phyloP scores from a whole-genome alignment of 2,113 vertebrate species.

The Mixornis gularis region DNA sequence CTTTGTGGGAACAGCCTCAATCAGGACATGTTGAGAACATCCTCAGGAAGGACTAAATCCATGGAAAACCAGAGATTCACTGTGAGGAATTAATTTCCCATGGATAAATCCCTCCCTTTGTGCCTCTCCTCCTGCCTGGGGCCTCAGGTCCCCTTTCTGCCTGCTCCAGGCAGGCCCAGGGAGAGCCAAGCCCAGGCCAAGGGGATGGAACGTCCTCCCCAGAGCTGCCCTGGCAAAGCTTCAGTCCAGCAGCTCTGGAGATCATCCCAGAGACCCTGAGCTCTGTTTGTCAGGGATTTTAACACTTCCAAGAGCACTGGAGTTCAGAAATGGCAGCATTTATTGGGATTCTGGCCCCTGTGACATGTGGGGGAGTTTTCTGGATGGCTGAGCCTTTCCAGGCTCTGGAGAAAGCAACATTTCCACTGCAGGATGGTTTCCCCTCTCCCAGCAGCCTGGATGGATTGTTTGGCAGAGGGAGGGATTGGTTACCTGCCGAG shows the following conservation, averaged over 20 bases:
- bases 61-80: background rate
- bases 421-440: background rate
- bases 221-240: background rate
- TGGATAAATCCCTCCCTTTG: background rate
- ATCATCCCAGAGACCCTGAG: background rate
- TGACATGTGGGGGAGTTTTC: rapidly evolving
- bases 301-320: background rate
- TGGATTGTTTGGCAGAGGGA: background rate
- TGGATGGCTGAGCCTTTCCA: background rate
- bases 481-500: background rate
- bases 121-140: background rate
- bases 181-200: background rate
- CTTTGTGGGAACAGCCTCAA: background rate
- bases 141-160: background rate
- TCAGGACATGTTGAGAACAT: background rate
- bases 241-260: background rate
- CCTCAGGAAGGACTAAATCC: background rate
- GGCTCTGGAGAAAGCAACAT: background rate
- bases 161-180: background rate
- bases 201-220: background rate
- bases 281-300: background rate
- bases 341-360: background rate
- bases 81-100: rapidly evolving
- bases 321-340: background rate
- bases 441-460: background rate